phyloP scores from a whole-genome alignment of 2,888 invertebrate genomes.

The Polietes domitor region DNA sequence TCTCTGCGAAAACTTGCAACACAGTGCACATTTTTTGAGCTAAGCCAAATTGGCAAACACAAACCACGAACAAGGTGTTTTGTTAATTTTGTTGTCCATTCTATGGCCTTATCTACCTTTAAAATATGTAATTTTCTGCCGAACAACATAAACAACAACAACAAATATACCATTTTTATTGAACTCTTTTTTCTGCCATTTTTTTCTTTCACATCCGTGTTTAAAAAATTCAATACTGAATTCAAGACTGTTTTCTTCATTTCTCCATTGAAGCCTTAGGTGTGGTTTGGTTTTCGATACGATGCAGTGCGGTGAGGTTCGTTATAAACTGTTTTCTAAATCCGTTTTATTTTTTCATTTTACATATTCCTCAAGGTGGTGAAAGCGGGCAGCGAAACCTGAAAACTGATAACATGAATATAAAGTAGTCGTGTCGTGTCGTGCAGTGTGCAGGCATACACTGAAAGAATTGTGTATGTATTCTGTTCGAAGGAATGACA shows the following conservation, averaged over 20 bases:
- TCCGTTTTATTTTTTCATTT: conserved; percentile 21
- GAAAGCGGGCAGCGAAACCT: neutral
- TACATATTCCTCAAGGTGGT: neutral
- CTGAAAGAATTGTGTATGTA: no score
- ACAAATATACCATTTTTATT: neutral
- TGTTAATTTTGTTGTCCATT: neutral
- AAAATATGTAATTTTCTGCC: neutral
- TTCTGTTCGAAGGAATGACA: no score
- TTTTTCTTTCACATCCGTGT: neutral
- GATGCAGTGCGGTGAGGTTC: conserved; percentile 3
- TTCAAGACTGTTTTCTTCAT: neutral
- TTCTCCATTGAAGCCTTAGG: neutral
- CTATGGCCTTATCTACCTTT: neutral
- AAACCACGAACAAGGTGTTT: no score
- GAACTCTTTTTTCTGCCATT: conserved; percentile 4
- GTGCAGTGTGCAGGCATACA: neutral
- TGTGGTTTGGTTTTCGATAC: neutral
- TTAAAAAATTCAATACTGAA: conserved; percentile 9
- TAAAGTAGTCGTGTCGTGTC: neutral
- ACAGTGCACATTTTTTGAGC: no score
- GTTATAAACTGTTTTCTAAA: conserved; percentile 26
- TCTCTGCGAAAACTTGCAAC: no score
- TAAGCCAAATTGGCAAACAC: no score
- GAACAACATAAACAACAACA: neutral
- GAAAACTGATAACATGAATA: neutral